Conservation (phyloP, 1,140 invertebrate species). For the Drosophila navojoa region DNA sequence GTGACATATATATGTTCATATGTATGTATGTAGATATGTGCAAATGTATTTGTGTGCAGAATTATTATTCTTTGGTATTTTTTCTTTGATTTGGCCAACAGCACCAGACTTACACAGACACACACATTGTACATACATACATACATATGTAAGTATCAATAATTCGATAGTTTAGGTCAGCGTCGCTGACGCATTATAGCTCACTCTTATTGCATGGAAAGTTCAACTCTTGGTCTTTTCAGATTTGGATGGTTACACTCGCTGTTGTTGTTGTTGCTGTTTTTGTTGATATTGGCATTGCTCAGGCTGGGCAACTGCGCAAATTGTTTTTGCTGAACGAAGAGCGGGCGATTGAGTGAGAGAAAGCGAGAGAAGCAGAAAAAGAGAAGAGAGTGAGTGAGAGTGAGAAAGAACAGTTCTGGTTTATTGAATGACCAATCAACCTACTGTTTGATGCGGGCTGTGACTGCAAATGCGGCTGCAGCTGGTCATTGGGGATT, state of each 20-base stretch:
- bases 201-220: no score
- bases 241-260: constrained; percentile 20
- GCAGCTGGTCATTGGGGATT: constrained; percentile 13
- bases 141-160: no score
- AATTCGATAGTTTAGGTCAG: no score
- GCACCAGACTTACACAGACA: no score
- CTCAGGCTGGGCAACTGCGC: constrained; percentile 69
- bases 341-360: constrained; percentile 10
- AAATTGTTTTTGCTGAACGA: constrained; percentile 62
- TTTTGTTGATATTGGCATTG: constrained; percentile 38
- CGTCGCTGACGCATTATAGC: no score
- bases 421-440: constrained; percentile 76
- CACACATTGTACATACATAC: no score
- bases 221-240: neutral
- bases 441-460: constrained; percentile 71
- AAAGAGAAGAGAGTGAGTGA: constrained; percentile 4
- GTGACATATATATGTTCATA: neutral
- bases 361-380: constrained; percentile 7
- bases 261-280: constrained; percentile 30
- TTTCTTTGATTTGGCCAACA: no score
- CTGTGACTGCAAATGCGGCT: constrained; percentile 21
- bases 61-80: no score
- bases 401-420: constrained; percentile 34
- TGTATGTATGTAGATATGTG: neutral
- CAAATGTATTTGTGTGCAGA: constrained; percentile 13